Base-by-base conservation (phyloP, 2,113 vertebrate genomes). In the Pteropus alecto region DNA sequence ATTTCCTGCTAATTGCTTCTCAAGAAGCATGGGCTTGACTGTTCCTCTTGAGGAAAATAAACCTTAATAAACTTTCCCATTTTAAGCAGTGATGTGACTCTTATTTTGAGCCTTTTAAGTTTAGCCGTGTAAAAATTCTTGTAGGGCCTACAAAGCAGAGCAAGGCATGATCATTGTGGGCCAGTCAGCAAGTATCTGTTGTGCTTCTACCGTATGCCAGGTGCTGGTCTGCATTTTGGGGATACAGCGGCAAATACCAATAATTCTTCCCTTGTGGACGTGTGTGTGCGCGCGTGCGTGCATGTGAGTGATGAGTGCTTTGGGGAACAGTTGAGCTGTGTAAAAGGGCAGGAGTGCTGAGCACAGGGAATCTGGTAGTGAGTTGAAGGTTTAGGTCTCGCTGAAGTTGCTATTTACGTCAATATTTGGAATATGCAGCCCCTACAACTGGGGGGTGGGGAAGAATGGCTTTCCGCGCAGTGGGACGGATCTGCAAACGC, bases 1-100 rank as follows among this genome's bases (percentile, higher is more conserved):
- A 46, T 93, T 96, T 81, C 81, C 90, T 93, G 48, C 46, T 96
- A 91, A 87, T 93, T 94, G 95, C 97, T 96, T 97, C 88, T 95
- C 83, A 94, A 77, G 93, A 95, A 96, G 82, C 78, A 67, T 67
- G 74, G 78, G 70, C 77, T 60, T 96, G 76, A 87, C 95, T 97
- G 91, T 96, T 95, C 67, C 90, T 90, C 56, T 88, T 76, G 70
- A 94, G 70, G 93, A 94, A 93, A 96, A 51, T 51, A 51, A 95
- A 68, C 21, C 79, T 90, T 93, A 97, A 97, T 97, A 98, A 98
- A 97, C 79, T 89, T 98, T 95, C 51, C 73, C 89, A 38, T 91
- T 96, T 89, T 81, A 95, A 97, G 82, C 86, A 91, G 68, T 89
- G 46, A 76, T 92, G 33, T 94, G 96, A 71, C 86, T 96, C 77